phyloP scores from a whole-genome alignment of 2,888 invertebrate genomes.

The Watsonalla cultraria region DNA sequence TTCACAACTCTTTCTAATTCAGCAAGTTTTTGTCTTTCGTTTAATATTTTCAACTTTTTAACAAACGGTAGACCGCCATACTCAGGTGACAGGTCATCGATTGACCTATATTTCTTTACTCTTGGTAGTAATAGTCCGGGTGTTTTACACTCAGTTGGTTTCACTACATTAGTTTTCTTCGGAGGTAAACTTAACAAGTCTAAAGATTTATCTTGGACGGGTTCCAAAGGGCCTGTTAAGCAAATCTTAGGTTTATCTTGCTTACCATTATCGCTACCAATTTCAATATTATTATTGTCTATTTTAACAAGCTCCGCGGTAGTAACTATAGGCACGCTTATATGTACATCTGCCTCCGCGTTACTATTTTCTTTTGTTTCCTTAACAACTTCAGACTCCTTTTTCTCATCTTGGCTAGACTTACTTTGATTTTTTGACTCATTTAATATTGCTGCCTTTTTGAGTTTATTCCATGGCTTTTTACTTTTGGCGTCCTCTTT shows the following conservation, averaged over 20 bases:
- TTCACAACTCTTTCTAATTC: constrained; percentile 88
- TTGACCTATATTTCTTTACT: constrained; percentile 87
- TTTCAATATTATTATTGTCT: constrained; percentile 69
- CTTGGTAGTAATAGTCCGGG: constrained; percentile 55
- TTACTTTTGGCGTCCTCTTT: constrained; percentile 67
- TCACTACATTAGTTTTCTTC: constrained; percentile 41
- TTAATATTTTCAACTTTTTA: constrained; percentile 91
- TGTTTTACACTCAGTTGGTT: constrained; percentile 39
- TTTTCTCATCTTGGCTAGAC: constrained; percentile 55
- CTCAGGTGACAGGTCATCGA: constrained; percentile 92
- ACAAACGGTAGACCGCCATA: constrained; percentile 92
- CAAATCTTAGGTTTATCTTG: constrained; percentile 63
- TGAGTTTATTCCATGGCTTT: constrained; percentile 87
- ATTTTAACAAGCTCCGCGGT: constrained; percentile 71
- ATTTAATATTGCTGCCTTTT: constrained; percentile 83
- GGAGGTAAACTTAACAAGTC: constrained; percentile 67
- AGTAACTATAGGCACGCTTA: constrained; percentile 57
- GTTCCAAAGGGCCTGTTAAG: constrained; percentile 64
- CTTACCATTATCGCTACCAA: constrained; percentile 52
- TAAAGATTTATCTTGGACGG: constrained; percentile 68
- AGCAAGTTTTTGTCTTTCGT: constrained; percentile 91
- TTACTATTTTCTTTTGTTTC: constrained; percentile 36
- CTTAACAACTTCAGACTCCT: constrained; percentile 33
- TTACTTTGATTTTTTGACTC: constrained; percentile 67
- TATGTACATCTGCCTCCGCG: constrained; percentile 47